Percentiles rank a stretch among this genome's conserved stretches.
Evolutionary conservation across 2,797 vertebrate genomes (phyloP).

Genomic region (Telmatherina bonti): DNA sequence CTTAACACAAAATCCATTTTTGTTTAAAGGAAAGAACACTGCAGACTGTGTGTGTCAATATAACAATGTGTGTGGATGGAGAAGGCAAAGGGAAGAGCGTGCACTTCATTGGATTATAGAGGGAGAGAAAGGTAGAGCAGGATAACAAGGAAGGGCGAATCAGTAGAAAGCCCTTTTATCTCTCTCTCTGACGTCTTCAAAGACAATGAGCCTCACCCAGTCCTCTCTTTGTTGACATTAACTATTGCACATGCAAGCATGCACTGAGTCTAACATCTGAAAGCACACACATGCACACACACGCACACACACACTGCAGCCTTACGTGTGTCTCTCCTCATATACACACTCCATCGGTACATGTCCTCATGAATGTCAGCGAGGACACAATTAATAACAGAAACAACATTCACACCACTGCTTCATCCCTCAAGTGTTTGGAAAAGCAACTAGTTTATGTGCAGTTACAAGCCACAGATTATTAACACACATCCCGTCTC

Average conservation of each 20-base stretch:
- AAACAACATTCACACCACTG: conserved; percentile 29
- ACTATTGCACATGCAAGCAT: conserved; percentile 47
- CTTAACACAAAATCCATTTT: conserved; percentile 73
- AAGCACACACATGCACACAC: conserved; percentile 32
- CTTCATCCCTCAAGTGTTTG: not conserved
- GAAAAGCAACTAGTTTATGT: not conserved
- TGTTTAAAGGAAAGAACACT: conserved; percentile 66
- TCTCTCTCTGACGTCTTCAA: conserved; percentile 79
- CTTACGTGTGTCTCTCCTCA: conserved; percentile 29
- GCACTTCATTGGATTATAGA: conserved; percentile 56
- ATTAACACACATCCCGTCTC: conserved; percentile 38
- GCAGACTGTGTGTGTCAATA: conserved; percentile 71
- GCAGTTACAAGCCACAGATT: conserved; percentile 29
- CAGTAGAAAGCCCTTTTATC: conserved; percentile 77
- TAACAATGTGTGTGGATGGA: conserved; percentile 47
- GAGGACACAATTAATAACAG: conserved; percentile 64
- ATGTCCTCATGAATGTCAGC: conserved; percentile 61
- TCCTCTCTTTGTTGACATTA: conserved; percentile 69
- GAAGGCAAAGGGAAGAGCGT: conserved; percentile 23
- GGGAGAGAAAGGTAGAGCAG: conserved; percentile 50
- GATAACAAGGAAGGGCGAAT: conserved; percentile 50
- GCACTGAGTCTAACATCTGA: conserved; percentile 54
- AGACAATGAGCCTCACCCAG: conserved; percentile 78
- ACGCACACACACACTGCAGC: conserved; percentile 12
- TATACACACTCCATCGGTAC: conserved; percentile 36